These are phyloP conservation scores for Popillia japonica DNA, from an alignment of 1,140 invertebrate species.

Conservation along the genomic window DNA sequence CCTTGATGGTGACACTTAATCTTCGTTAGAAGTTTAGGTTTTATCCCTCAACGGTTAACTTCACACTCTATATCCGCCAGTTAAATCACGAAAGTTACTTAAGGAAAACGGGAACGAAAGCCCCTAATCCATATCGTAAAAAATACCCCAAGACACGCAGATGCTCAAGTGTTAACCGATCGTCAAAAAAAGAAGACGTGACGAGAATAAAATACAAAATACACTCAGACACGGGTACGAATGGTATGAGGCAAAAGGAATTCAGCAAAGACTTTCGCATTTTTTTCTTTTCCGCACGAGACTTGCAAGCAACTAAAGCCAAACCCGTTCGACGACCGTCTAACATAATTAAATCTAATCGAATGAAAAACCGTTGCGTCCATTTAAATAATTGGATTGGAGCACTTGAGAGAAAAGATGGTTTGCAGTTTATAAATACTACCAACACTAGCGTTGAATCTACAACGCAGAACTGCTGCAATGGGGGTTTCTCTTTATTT, in stretches of 20 bases:
- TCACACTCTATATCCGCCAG: not conserved
- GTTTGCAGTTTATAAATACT: not conserved
- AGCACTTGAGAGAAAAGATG: not conserved
- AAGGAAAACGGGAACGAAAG: not conserved
- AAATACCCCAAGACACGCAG: not conserved
- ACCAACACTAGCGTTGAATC: not conserved
- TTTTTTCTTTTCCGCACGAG: not conserved
- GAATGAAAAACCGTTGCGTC: not conserved
- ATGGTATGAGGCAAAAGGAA: not conserved
- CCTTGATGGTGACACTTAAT: not conserved
- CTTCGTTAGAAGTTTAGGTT: not conserved
- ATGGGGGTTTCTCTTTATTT: too few species aligned
- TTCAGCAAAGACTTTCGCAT: not conserved
- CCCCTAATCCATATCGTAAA: not conserved
- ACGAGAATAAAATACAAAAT: not conserved
- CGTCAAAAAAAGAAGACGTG: not conserved
- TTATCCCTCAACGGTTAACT: not conserved
- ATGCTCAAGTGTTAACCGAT: constrained; percentile 20
- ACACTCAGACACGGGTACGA: not conserved
- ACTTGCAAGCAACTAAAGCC: not conserved
- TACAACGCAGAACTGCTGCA: too few species aligned
- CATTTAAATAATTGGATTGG: constrained; percentile 23
- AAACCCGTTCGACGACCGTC: not conserved
- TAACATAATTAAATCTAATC: constrained; percentile 22
- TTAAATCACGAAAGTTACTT: not conserved